Percentiles rank a stretch among this genome's conserved stretches.
Conservation (phyloP, 2,797 vertebrate species). For the Morus bassanus region DNA sequence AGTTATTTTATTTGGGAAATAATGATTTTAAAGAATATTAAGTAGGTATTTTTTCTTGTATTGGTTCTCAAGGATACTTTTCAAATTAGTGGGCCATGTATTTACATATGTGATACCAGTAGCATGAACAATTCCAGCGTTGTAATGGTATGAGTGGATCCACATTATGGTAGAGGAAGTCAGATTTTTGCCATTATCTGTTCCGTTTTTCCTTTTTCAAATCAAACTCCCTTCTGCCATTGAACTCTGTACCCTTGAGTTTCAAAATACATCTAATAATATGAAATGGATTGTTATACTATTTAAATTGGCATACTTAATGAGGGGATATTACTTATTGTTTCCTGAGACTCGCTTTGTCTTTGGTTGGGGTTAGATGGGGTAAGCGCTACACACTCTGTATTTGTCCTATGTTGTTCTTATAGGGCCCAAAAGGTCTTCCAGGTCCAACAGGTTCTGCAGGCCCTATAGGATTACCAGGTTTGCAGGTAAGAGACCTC, state of each 20-base stretch:
- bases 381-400: neutral
- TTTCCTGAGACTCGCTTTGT: neutral
- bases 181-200: neutral
- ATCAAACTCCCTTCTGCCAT: neutral
- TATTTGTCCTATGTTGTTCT: neutral
- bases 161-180: neutral
- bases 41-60: neutral
- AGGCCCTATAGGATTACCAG: constrained; percentile 69
- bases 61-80: neutral
- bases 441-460: constrained; percentile 63
- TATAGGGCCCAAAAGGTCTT: constrained; percentile 72
- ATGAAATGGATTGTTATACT: neutral
- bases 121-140: neutral
- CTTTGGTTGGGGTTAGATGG: neutral
- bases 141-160: neutral
- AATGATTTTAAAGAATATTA: neutral
- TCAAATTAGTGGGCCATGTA: neutral
- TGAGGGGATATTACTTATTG: neutral
- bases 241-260: neutral
- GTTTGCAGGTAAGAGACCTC: constrained; percentile 67
- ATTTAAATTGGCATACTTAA: neutral
- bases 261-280: neutral
- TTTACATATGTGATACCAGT: neutral
- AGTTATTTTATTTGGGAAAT: constrained; percentile 57
- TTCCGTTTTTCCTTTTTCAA: neutral